Base-by-base conservation (phyloP, 2,888 invertebrate genomes). In the Dynastes grantii region DNA sequence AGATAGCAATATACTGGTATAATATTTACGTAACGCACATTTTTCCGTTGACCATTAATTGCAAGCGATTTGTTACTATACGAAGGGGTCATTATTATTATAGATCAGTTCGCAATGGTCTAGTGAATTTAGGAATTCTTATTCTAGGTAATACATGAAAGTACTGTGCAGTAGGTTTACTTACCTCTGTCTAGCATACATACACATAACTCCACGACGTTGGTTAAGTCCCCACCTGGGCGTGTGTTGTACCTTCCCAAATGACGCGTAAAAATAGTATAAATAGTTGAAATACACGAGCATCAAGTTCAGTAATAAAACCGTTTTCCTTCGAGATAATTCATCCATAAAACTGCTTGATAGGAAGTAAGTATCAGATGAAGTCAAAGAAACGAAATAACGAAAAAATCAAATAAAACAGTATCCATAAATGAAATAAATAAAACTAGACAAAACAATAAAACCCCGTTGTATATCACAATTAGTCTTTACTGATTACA, bases 221-320 rank as follows among this genome's bases (percentile, higher is more conserved):
- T 16, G 22, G 58, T 40, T 73, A 45, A 40, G 73, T 73, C 73
- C 73, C 73, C 73, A 73, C 73, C 73, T 73, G 61, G 73, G 73
- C 73, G 73, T 73, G 40, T 68, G 51, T 71, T 73, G 40, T 37
- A 73, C 73, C 73, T 73, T 55, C 73, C 73, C 61, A 73, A 73
- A 73, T 73, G 73, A 73, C 73, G 73, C 73, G 58, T 73, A 73
- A 73, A 73, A 73, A 81, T 73, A 63, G 71, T 77, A 80, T 77
- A 77, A 75, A 78, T 76, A 78, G 55, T 58, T 76, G 76, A 67
- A 76, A 76, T 63, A 53, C 45, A 27, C 58, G 68, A 65, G 8
- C 51, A 63, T 45, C 78, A 78, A 76, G 65, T 76, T 78, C 76
- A 78, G 78, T 78, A 78, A 68, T 67, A 78, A 78, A 61, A 65